phyloP scores from a whole-genome alignment of 2,888 invertebrate species.

The Polymixis flavicincta region DNA sequence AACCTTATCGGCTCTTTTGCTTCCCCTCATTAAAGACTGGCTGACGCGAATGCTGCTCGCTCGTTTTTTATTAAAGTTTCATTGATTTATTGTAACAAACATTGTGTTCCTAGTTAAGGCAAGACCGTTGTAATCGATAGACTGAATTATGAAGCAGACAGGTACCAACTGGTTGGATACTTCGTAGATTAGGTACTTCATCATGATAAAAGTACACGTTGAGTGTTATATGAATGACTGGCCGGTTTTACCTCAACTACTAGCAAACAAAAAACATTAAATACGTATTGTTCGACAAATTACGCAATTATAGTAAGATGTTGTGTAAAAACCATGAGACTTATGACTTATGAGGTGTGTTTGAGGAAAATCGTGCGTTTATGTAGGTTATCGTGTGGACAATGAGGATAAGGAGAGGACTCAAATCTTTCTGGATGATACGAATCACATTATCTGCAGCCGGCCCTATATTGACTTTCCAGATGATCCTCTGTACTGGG shows the following conservation, averaged over 20 bases:
- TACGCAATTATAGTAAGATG: conserved; percentile 23
- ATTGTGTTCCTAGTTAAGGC: conserved; percentile 1
- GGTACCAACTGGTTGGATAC: conserved; percentile 22
- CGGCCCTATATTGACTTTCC: conserved; percentile 11
- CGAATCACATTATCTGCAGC: conserved; percentile 22
- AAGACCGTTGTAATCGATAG: conserved; percentile 31
- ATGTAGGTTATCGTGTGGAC: conserved; percentile 7
- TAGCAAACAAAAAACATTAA: conserved; percentile 40
- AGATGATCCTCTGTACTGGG: conserved; percentile 5
- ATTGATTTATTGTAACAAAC: conserved; percentile 15
- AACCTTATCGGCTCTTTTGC: conserved; percentile 12
- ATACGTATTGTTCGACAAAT: conserved; percentile 21
- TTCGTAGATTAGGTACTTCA: conserved; percentile 49
- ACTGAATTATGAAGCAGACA: conserved; percentile 42
- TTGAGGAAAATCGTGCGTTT: conserved; percentile 14
- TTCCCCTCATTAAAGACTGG: neutral
- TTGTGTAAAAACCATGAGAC: conserved; percentile 12
- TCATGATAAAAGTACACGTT: conserved; percentile 36
- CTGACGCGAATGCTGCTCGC: conserved; percentile 1
- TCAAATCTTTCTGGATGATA: conserved; percentile 7
- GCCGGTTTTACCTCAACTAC: conserved; percentile 16
- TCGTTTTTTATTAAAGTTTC: conserved; percentile 19
- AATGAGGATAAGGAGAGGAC: conserved; percentile 6
- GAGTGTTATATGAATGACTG: conserved; percentile 34
- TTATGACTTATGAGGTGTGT: neutral